Base-by-base conservation (phyloP, 2,113 vertebrate genomes). In the Syrrhaptes paradoxus region DNA sequence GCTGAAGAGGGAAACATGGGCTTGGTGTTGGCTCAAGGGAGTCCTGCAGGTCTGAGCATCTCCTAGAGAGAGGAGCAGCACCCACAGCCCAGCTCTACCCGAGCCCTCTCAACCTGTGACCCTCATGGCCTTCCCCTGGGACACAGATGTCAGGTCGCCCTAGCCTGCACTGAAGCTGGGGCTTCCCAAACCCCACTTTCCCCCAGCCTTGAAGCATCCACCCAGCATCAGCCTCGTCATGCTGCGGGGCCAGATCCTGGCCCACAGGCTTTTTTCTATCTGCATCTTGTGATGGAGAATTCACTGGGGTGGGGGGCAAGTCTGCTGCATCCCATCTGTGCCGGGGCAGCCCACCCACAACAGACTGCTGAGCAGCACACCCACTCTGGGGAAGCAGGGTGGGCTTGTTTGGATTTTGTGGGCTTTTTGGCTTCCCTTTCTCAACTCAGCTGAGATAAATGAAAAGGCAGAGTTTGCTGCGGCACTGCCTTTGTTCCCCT, bases 151-250 rank as follows among this genome's bases (percentile, higher is more conserved):
- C 75, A 62, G 31, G 13, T n/a, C 17, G 14, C 4, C 21, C 32
- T 22, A 43, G 25, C 8, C 45, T 16, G 55, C 2, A 1, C n/a
- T 51, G 48, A 28, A 85, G 17, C 28, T 31, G 10, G 11, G 31
- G 61, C 2, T 51, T 16, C 29, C 49, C 36, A 73, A 43, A 80
- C 8, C 19, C 10, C 2, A 0, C 11, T 57, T 63, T 45, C 1
- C 6, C 6, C 18, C 28, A 61, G 38, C 43, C 34, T 51, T 51
- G 34, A 28, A 17, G 38, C 1, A 5, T 24, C 31, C 3, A 3
- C 26, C 19, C 54, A 54, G 2, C 21, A 12, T 25, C 38, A 72
- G 13, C 3, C 31, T 51, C 29, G 3, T 3, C 5, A 0, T 3
- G 11, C 29, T 34, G 17, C 31, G 41, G 49, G 61, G 29, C 38